Evolutionary conservation across 2,113 vertebrate species (phyloP), one percentile per base, ranked within the genome.

Genomic region (Urocynchramus pylzowi): DNA sequence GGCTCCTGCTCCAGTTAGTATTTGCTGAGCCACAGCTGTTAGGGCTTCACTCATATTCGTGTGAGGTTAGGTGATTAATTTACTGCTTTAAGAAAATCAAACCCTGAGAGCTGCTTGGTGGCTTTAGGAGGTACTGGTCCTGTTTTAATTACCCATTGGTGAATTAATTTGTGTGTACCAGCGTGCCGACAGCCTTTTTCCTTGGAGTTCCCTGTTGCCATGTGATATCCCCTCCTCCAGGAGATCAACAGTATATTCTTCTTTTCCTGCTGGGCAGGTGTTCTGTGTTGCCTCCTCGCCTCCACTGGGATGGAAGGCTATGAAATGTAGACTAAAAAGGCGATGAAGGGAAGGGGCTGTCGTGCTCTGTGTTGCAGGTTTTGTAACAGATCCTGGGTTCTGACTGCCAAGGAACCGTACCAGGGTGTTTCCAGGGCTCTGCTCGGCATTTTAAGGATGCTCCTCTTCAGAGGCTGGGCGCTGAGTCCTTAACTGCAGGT

Each of bases 131-230:
- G 84, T 73, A 41, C 37, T 53, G 37, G 33, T 79, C 70, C 69
- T 71, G 35, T 92, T 95, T 79, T 94, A 96, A 92, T 95, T 95
- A 91, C 83, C 82, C 49, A 9, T 50, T 44, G 31, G 76, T 91
- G 75, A 93, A 87, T 95, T 96, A 73, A 90, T 89, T 94, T 89
- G 42, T 77, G 54, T 86, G 22, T 84, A 42, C 77, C 13, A 7
- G 68, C 87, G 45, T 37, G 76, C 82, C 0, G 2, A 81, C 80
- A 88, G 18, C 49, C 77, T 95, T 94, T 79, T 89, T 81, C 71
- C 84, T 95, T 82, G 64, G 92, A 85, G 82, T 97, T 97, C 87
- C 63, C n/a, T 75, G 56, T 87, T 89, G 50, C 90, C 94, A 79
- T 84, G 92, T 95, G 96, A 93, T 91, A 84, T 20, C 60, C 64